Conservation (phyloP, 2,113 vertebrate species). For the Pardalotus punctatus region DNA sequence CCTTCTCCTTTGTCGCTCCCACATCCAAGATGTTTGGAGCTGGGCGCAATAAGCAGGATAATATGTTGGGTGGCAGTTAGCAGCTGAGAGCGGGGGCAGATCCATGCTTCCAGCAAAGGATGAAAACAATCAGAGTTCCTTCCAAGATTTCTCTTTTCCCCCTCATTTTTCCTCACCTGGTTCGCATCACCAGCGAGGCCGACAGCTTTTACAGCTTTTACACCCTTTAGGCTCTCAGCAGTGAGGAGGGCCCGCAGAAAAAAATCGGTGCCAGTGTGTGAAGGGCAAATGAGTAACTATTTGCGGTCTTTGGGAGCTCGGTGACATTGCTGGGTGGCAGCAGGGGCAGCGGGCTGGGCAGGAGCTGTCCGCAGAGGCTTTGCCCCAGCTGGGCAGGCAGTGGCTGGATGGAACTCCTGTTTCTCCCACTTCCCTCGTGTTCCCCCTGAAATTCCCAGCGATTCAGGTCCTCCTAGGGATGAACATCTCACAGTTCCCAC, state of each 20-base stretch:
- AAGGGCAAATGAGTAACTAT: background rate
- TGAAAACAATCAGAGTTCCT: background rate
- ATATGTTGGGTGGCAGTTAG: background rate
- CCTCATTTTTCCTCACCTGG: background rate
- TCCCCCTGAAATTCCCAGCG: fast-evolving
- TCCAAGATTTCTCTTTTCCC: background rate
- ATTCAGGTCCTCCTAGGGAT: background rate
- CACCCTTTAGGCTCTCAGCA: background rate
- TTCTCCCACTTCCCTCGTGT: background rate
- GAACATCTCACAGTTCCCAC: background rate
- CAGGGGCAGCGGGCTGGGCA: background rate
- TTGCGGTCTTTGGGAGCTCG: background rate
- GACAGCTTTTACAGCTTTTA: background rate
- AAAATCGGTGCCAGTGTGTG: background rate
- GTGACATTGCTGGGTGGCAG: background rate
- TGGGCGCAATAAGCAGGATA: background rate
- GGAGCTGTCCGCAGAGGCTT: too few species aligned
- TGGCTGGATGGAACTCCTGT: background rate
- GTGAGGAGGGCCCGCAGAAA: background rate
- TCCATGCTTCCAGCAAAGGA: background rate
- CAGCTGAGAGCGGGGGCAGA: background rate
- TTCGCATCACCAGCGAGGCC: background rate
- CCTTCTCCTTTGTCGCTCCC: slow-evolving; percentile 32
- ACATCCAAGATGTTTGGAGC: slow-evolving; percentile 21
- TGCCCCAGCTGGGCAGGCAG: background rate